Evolutionary conservation across 1,140 invertebrate genomes (phyloP).

Genomic region (Papilio xuthus): DNA sequence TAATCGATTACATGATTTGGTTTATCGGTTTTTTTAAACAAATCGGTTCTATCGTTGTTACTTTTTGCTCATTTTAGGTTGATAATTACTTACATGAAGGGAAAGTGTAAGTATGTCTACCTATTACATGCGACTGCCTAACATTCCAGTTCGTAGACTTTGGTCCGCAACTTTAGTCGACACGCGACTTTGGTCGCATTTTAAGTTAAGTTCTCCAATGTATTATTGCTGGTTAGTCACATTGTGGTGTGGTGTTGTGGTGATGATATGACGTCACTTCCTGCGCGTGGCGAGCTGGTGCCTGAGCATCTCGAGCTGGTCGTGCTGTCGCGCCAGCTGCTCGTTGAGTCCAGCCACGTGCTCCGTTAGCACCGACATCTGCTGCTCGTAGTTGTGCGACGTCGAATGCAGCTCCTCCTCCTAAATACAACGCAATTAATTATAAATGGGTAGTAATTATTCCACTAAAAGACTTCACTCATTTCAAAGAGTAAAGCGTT

Average conservation of each 20-base stretch:
- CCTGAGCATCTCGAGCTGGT: conserved; percentile 83
- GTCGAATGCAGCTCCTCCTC: conserved; percentile 83
- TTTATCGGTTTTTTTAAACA: not conserved
- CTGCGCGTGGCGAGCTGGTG: conserved; percentile 75
- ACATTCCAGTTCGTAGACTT: not conserved
- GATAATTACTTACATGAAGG: not conserved
- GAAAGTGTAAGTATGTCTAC: not conserved
- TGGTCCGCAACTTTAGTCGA: too few relatives aligned
- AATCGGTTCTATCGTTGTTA: not conserved
- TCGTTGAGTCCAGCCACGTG: conserved; percentile 96
- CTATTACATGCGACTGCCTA: too few relatives aligned
- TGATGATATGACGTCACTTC: conserved; percentile 50
- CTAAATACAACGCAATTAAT: conserved; percentile 43
- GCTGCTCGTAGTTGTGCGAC: conserved; percentile 92
- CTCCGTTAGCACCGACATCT: conserved; percentile 94
- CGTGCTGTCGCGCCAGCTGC: conserved; percentile 90
- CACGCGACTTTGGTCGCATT: not conserved
- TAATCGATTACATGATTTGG: not conserved
- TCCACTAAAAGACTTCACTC: too few relatives aligned
- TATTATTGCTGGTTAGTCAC: not conserved
- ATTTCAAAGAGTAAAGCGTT: too few relatives aligned
- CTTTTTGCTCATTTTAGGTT: too few relatives aligned
- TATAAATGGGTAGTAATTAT: too few relatives aligned
- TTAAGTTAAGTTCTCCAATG: not conserved
- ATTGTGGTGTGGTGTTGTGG: not conserved